These are phyloP conservation scores for Dryobota labecula DNA, from an alignment of 2,888 invertebrate genomes.

Conservation along the genomic window DNA sequence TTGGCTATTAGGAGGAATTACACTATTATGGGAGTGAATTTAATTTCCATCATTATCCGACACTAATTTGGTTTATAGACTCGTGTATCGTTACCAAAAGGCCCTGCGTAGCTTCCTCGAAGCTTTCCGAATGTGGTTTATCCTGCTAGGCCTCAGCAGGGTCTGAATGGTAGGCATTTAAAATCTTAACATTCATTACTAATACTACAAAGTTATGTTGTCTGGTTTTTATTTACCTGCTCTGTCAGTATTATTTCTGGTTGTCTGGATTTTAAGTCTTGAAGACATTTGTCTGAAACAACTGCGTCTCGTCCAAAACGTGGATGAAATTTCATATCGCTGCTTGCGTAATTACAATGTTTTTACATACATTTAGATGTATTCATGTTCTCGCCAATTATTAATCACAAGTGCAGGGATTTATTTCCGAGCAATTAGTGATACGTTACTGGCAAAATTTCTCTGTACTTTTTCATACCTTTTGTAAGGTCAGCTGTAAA, in stretches of 20 bases:
- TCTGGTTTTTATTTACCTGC: background rate
- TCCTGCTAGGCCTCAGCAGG: background rate
- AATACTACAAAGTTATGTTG: background rate
- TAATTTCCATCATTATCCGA: background rate
- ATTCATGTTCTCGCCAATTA: background rate
- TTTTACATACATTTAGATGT: background rate
- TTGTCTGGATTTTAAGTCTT: background rate
- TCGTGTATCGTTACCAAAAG: background rate
- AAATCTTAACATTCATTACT: background rate
- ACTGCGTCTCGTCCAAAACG: slow-evolving; percentile 1
- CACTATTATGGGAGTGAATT: background rate
- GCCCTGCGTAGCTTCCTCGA: background rate
- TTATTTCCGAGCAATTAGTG: background rate
- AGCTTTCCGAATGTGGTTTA: background rate
- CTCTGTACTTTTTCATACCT: background rate
- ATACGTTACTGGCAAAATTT: background rate
- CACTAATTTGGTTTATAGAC: background rate
- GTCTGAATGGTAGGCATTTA: background rate
- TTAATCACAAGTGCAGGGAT: background rate
- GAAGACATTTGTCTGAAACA: slow-evolving; percentile 3
- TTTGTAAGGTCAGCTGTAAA: too few relatives aligned
- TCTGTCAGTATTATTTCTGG: background rate
- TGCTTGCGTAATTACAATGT: slow-evolving; percentile 23
- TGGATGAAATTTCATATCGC: slow-evolving; percentile 17
- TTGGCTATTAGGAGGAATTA: slow-evolving; percentile 6